Percentiles rank a stretch among this genome's conserved stretches.
Conservation (phyloP, 2,797 vertebrate genomes). For the Dendrocincla fuliginosa region DNA sequence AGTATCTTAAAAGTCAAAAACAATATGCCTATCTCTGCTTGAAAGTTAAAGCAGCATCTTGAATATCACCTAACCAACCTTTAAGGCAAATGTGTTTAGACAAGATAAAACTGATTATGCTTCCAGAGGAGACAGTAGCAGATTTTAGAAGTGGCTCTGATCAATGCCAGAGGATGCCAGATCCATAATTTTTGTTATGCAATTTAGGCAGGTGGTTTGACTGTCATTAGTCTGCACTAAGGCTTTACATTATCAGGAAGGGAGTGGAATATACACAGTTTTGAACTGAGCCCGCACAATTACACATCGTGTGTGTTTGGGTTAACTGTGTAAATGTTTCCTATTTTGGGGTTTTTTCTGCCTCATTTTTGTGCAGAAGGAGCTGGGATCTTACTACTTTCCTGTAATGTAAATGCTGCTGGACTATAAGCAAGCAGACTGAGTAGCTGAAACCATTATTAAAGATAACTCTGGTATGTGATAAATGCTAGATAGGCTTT, state of each 20-base stretch:
- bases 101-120: slow-evolving; percentile 13
- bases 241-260: neutral
- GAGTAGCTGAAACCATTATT: neutral
- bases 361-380: neutral
- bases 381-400: neutral
- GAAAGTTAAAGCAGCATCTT: neutral
- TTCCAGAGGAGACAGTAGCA: neutral
- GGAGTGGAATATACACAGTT: neutral
- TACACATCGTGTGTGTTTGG: neutral
- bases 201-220: neutral
- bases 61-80: neutral
- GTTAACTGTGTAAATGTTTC: neutral
- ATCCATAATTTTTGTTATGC: neutral
- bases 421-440: neutral
- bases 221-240: neutral
- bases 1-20: slow-evolving; percentile 10
- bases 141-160: neutral
- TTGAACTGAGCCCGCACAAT: neutral
- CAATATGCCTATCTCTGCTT: neutral
- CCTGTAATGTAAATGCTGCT: neutral
- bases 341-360: fast-evolving
- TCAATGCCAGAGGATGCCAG: neutral
- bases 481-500: neutral
- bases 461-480: neutral
- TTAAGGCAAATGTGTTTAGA: slow-evolving; percentile 6